phyloP scores from a whole-genome alignment of 2,888 invertebrate genomes.

The Scaptomyza reducta region DNA sequence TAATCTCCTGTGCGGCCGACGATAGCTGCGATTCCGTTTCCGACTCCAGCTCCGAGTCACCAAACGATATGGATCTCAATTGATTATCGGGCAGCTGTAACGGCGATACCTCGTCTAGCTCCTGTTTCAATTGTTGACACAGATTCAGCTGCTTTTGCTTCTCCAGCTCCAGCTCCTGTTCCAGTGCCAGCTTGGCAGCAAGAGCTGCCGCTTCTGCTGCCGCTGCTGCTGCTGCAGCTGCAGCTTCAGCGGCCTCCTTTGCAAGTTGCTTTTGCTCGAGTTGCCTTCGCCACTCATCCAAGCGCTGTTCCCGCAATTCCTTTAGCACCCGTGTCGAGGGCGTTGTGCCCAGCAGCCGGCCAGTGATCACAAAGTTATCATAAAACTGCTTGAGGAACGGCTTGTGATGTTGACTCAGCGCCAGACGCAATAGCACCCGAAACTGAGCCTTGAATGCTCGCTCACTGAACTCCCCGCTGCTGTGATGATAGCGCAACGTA shows the following conservation, averaged over 20 bases:
- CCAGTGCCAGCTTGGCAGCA: constrained; percentile 1
- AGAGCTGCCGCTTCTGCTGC: constrained; percentile 8
- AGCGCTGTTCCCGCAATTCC: constrained; percentile 69
- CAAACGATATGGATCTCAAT: constrained; percentile 68
- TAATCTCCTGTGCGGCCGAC: constrained; percentile 79
- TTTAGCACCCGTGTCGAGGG: constrained; percentile 78
- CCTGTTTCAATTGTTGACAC: constrained; percentile 34
- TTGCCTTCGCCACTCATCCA: constrained; percentile 76
- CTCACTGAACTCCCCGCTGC: constrained; percentile 82
- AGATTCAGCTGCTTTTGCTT: constrained; percentile 1
- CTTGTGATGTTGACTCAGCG: constrained; percentile 82
- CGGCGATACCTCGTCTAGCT: constrained; percentile 32
- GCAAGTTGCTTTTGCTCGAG: constrained; percentile 62
- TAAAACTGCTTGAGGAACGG: constrained; percentile 83
- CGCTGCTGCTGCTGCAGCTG: constrained; percentile 22
- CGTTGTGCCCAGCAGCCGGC: constrained; percentile 78
- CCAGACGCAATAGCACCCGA: constrained; percentile 80
- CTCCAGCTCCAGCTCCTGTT: constrained; percentile 21
- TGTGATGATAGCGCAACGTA: constrained; percentile 81
- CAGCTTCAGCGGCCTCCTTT: constrained; percentile 25
- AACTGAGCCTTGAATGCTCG: constrained; percentile 83
- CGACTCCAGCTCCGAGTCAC: constrained; percentile 81
- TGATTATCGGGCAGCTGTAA: constrained; percentile 41
- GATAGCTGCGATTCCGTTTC: constrained; percentile 81
- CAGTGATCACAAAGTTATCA: constrained; percentile 81